Evolutionary conservation across 2,113 vertebrate genomes (phyloP).

Genomic region (Camelus dromedarius): DNA sequence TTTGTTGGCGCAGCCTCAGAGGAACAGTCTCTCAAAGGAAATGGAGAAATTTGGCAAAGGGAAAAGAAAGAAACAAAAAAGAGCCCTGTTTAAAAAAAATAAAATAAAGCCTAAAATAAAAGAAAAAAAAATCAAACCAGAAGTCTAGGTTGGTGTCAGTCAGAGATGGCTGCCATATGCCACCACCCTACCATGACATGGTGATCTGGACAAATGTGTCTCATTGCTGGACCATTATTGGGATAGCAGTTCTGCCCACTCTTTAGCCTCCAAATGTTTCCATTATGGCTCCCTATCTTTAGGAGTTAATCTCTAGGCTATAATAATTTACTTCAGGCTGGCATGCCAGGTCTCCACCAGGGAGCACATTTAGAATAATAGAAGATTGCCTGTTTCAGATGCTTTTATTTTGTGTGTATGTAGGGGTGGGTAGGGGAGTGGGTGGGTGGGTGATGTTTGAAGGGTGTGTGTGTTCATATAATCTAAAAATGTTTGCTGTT

Average conservation of each 20-base stretch:
- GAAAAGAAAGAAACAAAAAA: constrained; percentile 5
- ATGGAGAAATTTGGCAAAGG: constrained; percentile 61
- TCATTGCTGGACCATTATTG: constrained; percentile 65
- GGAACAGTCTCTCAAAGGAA: constrained; percentile 50
- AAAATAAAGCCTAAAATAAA: neutral
- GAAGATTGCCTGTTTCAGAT: constrained; percentile 83
- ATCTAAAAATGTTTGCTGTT: constrained; percentile 83
- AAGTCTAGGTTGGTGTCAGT: neutral
- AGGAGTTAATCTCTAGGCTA: constrained; percentile 86
- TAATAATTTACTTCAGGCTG: constrained; percentile 88
- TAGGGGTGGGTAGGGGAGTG: constrained; percentile 3
- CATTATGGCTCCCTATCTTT: constrained; percentile 85
- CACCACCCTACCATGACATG: constrained; percentile 19
- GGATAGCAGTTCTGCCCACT: constrained; percentile 70
- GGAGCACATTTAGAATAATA: constrained; percentile 85
- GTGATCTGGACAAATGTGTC: constrained; percentile 58
- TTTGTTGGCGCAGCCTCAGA: constrained; percentile 50
- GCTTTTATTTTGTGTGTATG: constrained; percentile 68
- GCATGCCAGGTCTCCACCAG: constrained; percentile 80
- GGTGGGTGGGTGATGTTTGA: neutral
- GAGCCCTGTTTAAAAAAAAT: neutral
- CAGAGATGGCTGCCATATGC: constrained; percentile 41
- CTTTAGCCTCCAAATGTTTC: constrained; percentile 82
- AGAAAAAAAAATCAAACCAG: constrained; percentile 41
- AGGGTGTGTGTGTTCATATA: constrained; percentile 59